Evolutionary conservation across 2,113 vertebrate species (phyloP), one percentile per base, ranked within the genome.

Genomic region (Odobenus rosmarus): DNA sequence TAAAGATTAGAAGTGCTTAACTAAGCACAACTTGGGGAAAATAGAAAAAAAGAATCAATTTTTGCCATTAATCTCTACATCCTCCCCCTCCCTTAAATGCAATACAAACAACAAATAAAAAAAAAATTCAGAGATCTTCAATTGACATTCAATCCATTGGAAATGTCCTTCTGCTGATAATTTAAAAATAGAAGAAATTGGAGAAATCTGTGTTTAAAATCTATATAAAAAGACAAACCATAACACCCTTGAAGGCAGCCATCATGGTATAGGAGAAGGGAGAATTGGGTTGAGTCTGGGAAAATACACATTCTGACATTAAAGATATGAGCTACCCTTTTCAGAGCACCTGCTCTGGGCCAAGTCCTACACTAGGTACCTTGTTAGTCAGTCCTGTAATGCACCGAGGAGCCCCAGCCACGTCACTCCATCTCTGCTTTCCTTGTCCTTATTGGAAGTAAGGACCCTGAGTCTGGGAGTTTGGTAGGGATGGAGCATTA

Each of bases 41-140:
- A 59, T n/a, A 84, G 61, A 94, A 89, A 89, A 80, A n/a, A 90
- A 59, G 74, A 72, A 95, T 96, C 92, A 62, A 88, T 97, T 71
- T 92, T 90, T 85, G 42, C 51, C 80, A 84, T 90, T 96, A 92
- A 57, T 96, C 93, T 88, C 24, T 96, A 26, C 13, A 59, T 61
- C 42, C 10, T 72, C 10, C 28, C 10, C 33, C 7, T 18, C 13
- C 85, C 33, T 49, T 24, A 93, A 84, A 55, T 72, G 62, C 49
- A 72, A 74, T 83, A 59, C 79, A 87, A 94, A 72, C 39, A 91
- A 80, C 39, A 62, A 83, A 74, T 51, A 64, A 94, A 81, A 83
- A 97, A 64, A 61, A 69, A n/a, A 85, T 80, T 81, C 31, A 92
- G 26, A 94, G 59, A 33, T 94, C 51, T 31, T 88, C 39, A 33